Evolutionary conservation across 2,797 vertebrate genomes (phyloP).

Genomic region (Etheostoma nigrum): DNA sequence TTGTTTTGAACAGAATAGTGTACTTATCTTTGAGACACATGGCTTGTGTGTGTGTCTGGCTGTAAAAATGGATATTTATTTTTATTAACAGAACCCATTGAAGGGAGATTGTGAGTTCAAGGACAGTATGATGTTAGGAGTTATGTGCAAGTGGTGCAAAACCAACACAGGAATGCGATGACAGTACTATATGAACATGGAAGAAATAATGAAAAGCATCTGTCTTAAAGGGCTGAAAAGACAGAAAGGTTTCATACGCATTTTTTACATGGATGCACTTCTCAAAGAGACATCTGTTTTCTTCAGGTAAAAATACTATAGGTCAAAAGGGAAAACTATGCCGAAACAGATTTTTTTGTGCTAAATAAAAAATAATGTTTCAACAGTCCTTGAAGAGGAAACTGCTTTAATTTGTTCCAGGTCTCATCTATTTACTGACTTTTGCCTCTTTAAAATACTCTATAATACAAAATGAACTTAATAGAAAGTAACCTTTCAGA

Average conservation of each 20-base stretch:
- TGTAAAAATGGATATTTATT: conserved; percentile 36
- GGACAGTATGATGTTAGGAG: conserved; percentile 41
- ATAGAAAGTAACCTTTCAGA: conserved; percentile 18
- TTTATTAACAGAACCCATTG: conserved; percentile 17
- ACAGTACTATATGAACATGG: conserved; percentile 9
- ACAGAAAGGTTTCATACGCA: conserved; percentile 19
- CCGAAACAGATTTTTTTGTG: conserved; percentile 18
- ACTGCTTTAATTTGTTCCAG: conserved; percentile 18
- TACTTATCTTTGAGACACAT: background rate
- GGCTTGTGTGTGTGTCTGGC: background rate
- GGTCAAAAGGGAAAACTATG: conserved; percentile 50
- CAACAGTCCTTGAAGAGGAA: conserved; percentile 8
- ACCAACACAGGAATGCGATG: conserved; percentile 25
- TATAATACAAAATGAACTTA: conserved; percentile 23
- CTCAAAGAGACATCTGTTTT: conserved; percentile 46
- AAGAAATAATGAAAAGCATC: conserved; percentile 35
- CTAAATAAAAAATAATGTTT: background rate
- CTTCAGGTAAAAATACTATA: conserved; percentile 31
- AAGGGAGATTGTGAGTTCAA: conserved; percentile 52
- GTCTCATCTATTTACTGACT: conserved; percentile 25
- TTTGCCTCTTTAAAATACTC: conserved; percentile 15
- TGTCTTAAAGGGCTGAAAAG: conserved; percentile 40
- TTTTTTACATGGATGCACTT: conserved; percentile 24
- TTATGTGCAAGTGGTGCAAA: conserved; percentile 33
- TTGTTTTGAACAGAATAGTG: background rate